Percentiles rank a stretch among this genome's conserved stretches.
Evolutionary conservation across 1,140 invertebrate genomes (phyloP).

Genomic region (Conus betulinus): DNA sequence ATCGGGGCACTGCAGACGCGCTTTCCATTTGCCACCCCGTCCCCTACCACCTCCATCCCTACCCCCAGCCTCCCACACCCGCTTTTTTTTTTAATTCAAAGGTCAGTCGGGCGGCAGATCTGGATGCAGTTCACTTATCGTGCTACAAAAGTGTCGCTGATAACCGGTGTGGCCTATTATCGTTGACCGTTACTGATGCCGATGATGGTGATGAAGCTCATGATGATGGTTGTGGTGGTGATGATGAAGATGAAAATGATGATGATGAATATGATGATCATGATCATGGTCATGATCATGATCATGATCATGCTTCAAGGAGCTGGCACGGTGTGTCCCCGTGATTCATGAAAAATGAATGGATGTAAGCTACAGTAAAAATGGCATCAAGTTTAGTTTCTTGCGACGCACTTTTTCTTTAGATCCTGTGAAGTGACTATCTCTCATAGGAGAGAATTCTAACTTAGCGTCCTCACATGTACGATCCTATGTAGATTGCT

Average conservation of each 20-base stretch:
- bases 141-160: not conserved
- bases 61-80: no score
- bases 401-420: no score
- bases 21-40: not conserved
- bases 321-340: no score
- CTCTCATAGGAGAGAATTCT: no score
- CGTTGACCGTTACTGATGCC: not conserved
- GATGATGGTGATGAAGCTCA: not conserved
- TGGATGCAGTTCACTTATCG: not conserved
- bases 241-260: not conserved
- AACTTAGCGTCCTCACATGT: no score
- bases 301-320: no score
- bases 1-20: not conserved
- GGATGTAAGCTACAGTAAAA: no score
- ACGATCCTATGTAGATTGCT: no score
- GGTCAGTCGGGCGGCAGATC: not conserved
- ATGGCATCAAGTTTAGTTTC: no score
- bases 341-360: no score
- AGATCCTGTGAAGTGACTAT: no score
- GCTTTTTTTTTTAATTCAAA: not conserved
- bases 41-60: not conserved
- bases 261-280: not conserved
- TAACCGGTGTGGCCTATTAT: not conserved
- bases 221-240: not conserved
- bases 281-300: no score